Percentiles rank a stretch among this genome's conserved stretches.
These are phyloP conservation scores for Eubasilissa splendida DNA, from an alignment of 2,888 invertebrate genomes.

Conservation along the genomic window DNA sequence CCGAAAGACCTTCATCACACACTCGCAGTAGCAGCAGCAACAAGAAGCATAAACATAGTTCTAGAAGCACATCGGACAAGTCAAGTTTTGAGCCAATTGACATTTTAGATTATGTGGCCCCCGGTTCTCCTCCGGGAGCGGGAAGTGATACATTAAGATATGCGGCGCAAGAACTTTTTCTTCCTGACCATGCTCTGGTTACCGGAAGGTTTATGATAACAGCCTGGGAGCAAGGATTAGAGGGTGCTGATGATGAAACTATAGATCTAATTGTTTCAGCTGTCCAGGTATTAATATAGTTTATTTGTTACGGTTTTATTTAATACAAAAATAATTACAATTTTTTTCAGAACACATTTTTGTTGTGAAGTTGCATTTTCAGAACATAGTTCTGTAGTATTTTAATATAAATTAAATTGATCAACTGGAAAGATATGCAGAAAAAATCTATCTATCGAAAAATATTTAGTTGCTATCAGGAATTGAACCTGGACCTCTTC, in stretches of 20 bases:
- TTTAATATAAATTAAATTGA: too few species aligned
- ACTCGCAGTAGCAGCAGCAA: slow-evolving; percentile 61
- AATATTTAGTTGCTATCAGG: too few species aligned
- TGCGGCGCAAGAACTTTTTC: slow-evolving; percentile 80
- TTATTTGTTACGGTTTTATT: neutral
- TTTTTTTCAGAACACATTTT: neutral
- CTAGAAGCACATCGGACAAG: slow-evolving; percentile 72
- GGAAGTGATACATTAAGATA: slow-evolving; percentile 68
- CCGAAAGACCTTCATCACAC: slow-evolving; percentile 49
- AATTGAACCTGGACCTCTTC: too few species aligned
- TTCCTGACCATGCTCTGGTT: slow-evolving; percentile 89
- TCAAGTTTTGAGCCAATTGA: slow-evolving; percentile 76
- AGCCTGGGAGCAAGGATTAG: slow-evolving; percentile 91
- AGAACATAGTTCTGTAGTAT: too few species aligned
- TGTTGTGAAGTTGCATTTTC: too few species aligned
- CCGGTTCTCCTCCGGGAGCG: slow-evolving; percentile 71
- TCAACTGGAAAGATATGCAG: too few species aligned
- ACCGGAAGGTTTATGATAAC: slow-evolving; percentile 87
- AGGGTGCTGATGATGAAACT: slow-evolving; percentile 87
- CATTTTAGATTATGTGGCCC: slow-evolving; percentile 73
- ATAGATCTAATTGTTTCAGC: slow-evolving; percentile 88
- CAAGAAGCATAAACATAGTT: slow-evolving; percentile 69
- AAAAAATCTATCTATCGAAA: too few species aligned
- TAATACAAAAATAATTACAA: neutral
- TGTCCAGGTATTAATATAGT: slow-evolving; percentile 72